Percentiles rank a stretch among this genome's conserved stretches.
Evolutionary conservation across 2,113 vertebrate species (phyloP).

Genomic region (Genyomyrus donnyi): DNA sequence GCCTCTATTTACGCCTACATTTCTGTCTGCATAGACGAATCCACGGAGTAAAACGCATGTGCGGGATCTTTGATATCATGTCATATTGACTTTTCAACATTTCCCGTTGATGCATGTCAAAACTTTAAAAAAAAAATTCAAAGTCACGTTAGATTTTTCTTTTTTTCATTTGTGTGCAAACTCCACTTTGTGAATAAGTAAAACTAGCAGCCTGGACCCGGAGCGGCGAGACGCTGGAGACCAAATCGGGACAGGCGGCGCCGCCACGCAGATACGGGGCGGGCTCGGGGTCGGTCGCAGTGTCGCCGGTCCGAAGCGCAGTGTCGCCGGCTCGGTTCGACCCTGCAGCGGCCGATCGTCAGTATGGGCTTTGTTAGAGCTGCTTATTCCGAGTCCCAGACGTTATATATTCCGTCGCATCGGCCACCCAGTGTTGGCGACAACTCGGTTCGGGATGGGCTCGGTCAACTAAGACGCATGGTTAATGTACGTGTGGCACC

Average conservation of each 20-base stretch:
- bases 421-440: background rate
- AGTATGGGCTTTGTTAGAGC: background rate
- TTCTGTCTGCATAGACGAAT: background rate
- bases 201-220: background rate
- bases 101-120: background rate
- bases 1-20: background rate
- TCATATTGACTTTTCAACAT: background rate
- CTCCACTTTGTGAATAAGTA: background rate
- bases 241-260: background rate
- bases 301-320: background rate
- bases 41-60: background rate
- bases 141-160: background rate
- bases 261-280: background rate
- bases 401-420: background rate
- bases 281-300: background rate
- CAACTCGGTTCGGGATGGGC: background rate
- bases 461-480: background rate
- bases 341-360: background rate
- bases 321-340: background rate
- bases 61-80: background rate
- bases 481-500: background rate
- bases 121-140: background rate
- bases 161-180: background rate
- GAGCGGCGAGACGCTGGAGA: background rate
- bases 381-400: background rate